A percentile compares a stretch with the other conserved stretches of the same genome.
Evolutionary conservation across 1,140 invertebrate genomes (phyloP).

Genomic region (Cherax destructor): DNA sequence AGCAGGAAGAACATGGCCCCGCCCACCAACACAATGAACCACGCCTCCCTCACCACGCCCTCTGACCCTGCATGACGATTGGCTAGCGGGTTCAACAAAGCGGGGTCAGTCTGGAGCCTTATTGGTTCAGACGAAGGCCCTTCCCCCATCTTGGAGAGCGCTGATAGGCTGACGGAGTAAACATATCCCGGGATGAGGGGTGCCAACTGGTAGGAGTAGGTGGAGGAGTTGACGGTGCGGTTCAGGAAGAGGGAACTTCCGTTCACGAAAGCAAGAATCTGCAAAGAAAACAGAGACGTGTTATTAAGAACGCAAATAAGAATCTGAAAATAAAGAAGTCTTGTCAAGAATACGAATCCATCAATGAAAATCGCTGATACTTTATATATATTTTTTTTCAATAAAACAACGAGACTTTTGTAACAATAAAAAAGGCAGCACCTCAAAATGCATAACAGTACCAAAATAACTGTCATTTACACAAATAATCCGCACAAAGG

Average conservation of each 20-base stretch:
- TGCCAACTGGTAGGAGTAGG: constrained; percentile 59
- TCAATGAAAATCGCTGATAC: no score
- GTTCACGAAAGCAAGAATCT: constrained; percentile 67
- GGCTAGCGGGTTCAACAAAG: constrained; percentile 67
- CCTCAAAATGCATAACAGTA: no score
- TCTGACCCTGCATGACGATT: constrained; percentile 68
- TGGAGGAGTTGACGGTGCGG: constrained; percentile 63
- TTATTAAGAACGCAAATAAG: no score
- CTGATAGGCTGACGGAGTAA: constrained; percentile 64
- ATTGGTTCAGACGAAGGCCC: constrained; percentile 68
- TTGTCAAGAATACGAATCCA: no score
- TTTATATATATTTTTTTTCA: no score
- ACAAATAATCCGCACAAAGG: no score
- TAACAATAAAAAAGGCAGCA: no score
- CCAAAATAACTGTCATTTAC: no score
- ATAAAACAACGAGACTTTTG: no score
- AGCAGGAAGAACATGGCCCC: constrained; percentile 71
- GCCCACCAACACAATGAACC: constrained; percentile 71
- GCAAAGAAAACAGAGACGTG: neutral
- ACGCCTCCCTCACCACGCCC: constrained; percentile 69
- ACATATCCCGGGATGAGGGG: constrained; percentile 68
- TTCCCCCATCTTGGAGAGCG: constrained; percentile 57
- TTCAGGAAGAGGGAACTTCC: constrained; percentile 61
- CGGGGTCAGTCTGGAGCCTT: constrained; percentile 70
- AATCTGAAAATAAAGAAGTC: no score